These are phyloP conservation scores for Pampus argenteus DNA, from an alignment of 2,797 vertebrate genomes.

Conservation along the genomic window DNA sequence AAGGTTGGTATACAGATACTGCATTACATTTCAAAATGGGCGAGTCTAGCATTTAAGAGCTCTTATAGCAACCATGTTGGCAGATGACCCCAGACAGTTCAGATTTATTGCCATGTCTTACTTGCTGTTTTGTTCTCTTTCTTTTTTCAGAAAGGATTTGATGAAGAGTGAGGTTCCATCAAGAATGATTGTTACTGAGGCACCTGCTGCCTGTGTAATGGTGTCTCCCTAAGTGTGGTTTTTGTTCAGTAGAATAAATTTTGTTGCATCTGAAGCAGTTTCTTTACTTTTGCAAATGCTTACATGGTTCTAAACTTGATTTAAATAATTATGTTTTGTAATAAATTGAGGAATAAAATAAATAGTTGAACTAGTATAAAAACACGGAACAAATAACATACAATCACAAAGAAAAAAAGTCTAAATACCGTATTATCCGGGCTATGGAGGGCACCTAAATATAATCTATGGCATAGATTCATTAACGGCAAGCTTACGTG, in stretches of 20 bases:
- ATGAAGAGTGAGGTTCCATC: slow-evolving; percentile 57
- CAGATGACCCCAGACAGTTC: background rate
- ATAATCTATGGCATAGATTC: no score
- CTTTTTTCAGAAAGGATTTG: slow-evolving; percentile 63
- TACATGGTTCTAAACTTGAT: background rate
- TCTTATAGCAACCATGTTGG: background rate
- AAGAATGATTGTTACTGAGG: slow-evolving; percentile 34
- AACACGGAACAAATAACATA: background rate
- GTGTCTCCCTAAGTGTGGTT: slow-evolving; percentile 63
- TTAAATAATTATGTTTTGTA: background rate
- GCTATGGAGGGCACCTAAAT: no score
- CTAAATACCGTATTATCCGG: no score
- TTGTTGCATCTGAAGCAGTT: slow-evolving; percentile 34
- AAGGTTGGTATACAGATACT: slow-evolving; percentile 78
- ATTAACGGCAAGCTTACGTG: no score
- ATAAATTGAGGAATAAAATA: background rate
- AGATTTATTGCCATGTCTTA: background rate
- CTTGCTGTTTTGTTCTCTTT: background rate
- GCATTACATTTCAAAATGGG: background rate
- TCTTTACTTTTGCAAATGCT: slow-evolving; percentile 20
- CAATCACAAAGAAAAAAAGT: background rate
- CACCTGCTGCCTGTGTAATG: slow-evolving; percentile 12
- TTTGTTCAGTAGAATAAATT: slow-evolving; percentile 55
- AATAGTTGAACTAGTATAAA: background rate
- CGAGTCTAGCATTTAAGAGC: background rate